Evolutionary conservation across 2,113 vertebrate genomes (phyloP), one percentile per base, ranked within the genome.

Genomic region (Alectura lathami): DNA sequence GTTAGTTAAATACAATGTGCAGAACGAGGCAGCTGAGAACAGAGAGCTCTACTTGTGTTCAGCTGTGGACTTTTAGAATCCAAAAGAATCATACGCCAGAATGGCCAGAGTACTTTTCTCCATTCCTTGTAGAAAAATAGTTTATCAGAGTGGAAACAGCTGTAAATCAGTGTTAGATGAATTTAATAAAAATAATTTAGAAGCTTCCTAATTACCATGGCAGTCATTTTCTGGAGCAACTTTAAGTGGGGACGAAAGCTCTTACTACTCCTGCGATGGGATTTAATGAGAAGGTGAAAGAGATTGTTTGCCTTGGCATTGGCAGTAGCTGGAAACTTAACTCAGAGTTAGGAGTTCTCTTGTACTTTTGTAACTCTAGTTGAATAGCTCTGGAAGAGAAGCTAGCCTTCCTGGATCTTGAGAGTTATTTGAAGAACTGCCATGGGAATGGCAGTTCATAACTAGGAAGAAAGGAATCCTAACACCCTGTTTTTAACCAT

Each of bases 151-250:
- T 3, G 8, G 11, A 5, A 48, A 54, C 18, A 86, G 50, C 29
- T 70, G 2, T 59, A 76, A 42, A 53, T 59, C 70, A 72, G 11
- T 18, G 22, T 60, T 60, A 59, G 43, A 29, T 23, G 70, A 60
- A 56, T 86, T 90, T 83, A 38, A 62, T 83, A 21, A 8, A 24
- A 8, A 27, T 21, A 91, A 70, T 36, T 74, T n/a, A 40, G 16
- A 29, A 59, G 9, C 7, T 51, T 94, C 36, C 21, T 89, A 30
- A n/a, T 83, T 60, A 66, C 13, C 11, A 36, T 4, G 21, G 6
- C 32, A 56, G 40, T 83, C 2, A 40, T 93, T 91, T 94, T 32
- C 62, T 76, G 50, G n/a, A 76, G 70, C 43, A 83, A 60, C 67
- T 66, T 56, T 73, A 76, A 60, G 11, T 27, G n/a, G 23, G 21